Evolutionary conservation across 1,140 invertebrate genomes (phyloP).

Genomic region (Nixonia krombeini): DNA sequence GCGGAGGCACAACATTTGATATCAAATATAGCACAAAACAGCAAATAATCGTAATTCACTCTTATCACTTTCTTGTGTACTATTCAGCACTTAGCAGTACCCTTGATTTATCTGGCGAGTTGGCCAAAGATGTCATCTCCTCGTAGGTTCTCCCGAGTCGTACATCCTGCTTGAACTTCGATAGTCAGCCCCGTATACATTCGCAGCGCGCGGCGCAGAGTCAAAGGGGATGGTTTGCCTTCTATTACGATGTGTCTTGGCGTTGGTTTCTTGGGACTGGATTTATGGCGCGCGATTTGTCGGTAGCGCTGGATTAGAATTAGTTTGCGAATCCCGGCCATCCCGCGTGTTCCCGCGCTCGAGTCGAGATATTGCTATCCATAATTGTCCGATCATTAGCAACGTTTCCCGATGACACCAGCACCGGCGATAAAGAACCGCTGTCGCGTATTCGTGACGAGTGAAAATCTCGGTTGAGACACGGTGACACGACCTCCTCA

Average conservation of each 20-base stretch:
- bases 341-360: conserved; percentile 31
- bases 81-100: not conserved
- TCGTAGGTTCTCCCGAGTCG: conserved; percentile 5
- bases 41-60: not conserved
- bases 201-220: conserved; percentile 17
- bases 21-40: no score
- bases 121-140: conserved; percentile 13
- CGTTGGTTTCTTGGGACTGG: conserved; percentile 46
- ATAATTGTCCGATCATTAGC: conserved; percentile 34
- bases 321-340: conserved; percentile 48
- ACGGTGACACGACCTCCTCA: conserved; percentile 11
- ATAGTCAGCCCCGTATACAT: conserved; percentile 26
- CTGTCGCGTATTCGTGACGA: not conserved
- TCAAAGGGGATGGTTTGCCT: conserved; percentile 44
- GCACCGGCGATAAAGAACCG: not conserved
- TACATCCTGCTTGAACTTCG: conserved; percentile 29
- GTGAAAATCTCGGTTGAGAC: not conserved
- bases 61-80: not conserved
- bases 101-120: conserved; percentile 32
- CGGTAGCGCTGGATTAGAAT: conserved; percentile 56
- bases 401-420: not conserved
- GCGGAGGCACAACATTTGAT: no score
- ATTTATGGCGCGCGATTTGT: conserved; percentile 72
- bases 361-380: conserved; percentile 31
- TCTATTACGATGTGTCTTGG: conserved; percentile 52